phyloP scores from a whole-genome alignment of 2,113 vertebrate species.

The Calyptommatus sinebrachiatus region DNA sequence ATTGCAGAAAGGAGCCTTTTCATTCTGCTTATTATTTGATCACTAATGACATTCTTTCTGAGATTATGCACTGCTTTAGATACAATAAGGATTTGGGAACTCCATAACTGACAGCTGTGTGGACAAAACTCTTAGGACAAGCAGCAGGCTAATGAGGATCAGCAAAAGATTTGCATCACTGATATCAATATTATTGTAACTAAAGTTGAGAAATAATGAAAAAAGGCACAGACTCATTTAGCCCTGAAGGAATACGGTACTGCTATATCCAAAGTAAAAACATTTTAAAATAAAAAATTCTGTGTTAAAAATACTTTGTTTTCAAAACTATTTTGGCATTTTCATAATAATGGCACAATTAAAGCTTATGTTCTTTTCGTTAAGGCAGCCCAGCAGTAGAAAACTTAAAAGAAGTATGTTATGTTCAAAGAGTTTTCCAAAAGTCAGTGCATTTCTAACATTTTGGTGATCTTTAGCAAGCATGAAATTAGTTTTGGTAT shows the following conservation, averaged over 20 bases:
- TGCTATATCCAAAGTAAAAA: slow-evolving; percentile 9
- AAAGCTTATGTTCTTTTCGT: slow-evolving; percentile 10
- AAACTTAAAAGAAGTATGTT: not conserved
- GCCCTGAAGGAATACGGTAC: not conserved
- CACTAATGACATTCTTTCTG: slow-evolving; percentile 13
- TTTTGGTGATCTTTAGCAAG: no score
- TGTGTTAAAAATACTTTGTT: not conserved
- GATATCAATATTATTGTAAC: not conserved
- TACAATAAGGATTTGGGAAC: slow-evolving; percentile 5
- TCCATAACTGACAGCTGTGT: not conserved
- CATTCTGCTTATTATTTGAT: not conserved
- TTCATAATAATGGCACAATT: slow-evolving; percentile 16
- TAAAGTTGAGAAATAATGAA: slow-evolving; percentile 10
- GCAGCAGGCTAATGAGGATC: slow-evolving; percentile 31
- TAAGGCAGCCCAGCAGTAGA: not conserved
- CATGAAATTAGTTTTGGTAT: no score
- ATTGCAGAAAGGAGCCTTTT: not conserved
- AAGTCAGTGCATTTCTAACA: no score
- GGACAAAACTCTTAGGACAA: not conserved
- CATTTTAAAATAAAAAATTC: not conserved
- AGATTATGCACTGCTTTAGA: slow-evolving; percentile 9
- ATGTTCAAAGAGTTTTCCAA: no score
- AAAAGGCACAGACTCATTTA: slow-evolving; percentile 27
- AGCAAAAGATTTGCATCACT: slow-evolving; percentile 15
- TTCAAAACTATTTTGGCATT: slow-evolving; percentile 19